A percentile compares a stretch with the other conserved stretches of the same genome.
Evolutionary conservation across 1,140 invertebrate species (phyloP).

Genomic region (Camponotus vicinus): DNA sequence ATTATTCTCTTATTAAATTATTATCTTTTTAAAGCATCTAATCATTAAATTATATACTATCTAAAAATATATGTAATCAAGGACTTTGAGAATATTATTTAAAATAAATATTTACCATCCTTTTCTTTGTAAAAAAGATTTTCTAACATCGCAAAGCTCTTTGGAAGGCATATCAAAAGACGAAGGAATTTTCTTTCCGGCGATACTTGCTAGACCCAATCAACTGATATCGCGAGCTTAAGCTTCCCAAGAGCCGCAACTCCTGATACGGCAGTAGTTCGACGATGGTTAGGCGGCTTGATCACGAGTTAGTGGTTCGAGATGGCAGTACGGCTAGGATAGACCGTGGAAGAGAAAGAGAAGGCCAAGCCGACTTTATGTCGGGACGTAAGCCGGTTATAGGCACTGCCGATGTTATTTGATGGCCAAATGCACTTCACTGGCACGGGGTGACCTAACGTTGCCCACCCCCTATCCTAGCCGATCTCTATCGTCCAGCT

Average conservation of each 20-base stretch:
- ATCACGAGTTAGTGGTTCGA: conserved; percentile 86
- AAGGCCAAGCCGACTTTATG: conserved; percentile 85
- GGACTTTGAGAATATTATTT: background rate
- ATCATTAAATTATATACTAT: background rate
- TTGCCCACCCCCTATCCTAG: conserved; percentile 63
- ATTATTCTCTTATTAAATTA: background rate
- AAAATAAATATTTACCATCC: background rate
- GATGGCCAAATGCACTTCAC: conserved; percentile 86
- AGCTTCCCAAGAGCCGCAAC: conserved; percentile 84
- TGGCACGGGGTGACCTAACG: conserved; percentile 70
- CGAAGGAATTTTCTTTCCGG: conserved; percentile 59
- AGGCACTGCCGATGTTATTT: conserved; percentile 86
- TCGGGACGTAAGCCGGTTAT: conserved; percentile 86
- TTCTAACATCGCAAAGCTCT: conserved; percentile 3
- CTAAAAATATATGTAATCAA: background rate
- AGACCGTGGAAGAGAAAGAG: conserved; percentile 80
- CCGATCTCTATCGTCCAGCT: conserved; percentile 77
- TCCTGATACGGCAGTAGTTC: conserved; percentile 84
- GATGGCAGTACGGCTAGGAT: conserved; percentile 76
- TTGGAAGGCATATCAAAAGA: background rate
- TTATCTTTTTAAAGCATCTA: background rate
- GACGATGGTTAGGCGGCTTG: conserved; percentile 81
- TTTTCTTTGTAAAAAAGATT: conserved; percentile 1
- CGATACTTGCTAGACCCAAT: conserved; percentile 81
- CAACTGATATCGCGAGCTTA: conserved; percentile 85